Evolutionary conservation across 2,113 vertebrate species (phyloP), one percentile per base, ranked within the genome.

Genomic region (Tupaia chinensis): DNA sequence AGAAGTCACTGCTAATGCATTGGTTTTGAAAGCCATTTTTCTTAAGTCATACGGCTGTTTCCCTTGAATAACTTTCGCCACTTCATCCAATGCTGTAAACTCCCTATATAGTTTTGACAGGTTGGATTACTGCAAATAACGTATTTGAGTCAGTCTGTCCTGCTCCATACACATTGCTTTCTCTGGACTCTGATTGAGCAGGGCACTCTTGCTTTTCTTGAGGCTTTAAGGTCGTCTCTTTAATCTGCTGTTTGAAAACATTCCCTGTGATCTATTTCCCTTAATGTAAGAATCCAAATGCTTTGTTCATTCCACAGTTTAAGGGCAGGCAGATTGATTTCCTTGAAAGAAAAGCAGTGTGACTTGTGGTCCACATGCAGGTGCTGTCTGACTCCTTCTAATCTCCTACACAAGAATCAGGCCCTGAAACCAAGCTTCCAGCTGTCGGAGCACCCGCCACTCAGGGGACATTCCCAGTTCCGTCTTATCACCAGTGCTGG

Each of bases 201-300:
- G n/a, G 22, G 65, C 65, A 7, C 44, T 92, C 20, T 70, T 2
- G 23, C 73, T 86, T 91, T 77, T 80, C 54, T 73, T 91, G 65
- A 72, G n/a, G 14, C 27, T 69, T 92, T 93, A 86, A 94, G 63
- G 76, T 29, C 3, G 7, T 82, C 61, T 76, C 54, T 63, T 54
- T 72, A 93, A 84, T 72, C 5, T 72, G 32, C 11, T 95, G n/a
- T 61, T 68, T 88, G 86, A 91, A 78, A 58, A 78, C 65, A 87
- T 89, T 58, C 19, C 17, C 25, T 84, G 14, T 16, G 82, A 9
- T 63, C 9, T 69, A 34, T 93, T 80, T 95, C 56, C 44, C 20
- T 68, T 92, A 86, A 29, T n/a, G 12, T 61, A 44, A 44, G 83
- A 89, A 78, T 77, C 58, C 34, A 82, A 53, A 12, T 69, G 27